A percentile compares a stretch with the other conserved stretches of the same genome.
phyloP scores from a whole-genome alignment of 2,113 vertebrate genomes.

The Centropristis striata region DNA sequence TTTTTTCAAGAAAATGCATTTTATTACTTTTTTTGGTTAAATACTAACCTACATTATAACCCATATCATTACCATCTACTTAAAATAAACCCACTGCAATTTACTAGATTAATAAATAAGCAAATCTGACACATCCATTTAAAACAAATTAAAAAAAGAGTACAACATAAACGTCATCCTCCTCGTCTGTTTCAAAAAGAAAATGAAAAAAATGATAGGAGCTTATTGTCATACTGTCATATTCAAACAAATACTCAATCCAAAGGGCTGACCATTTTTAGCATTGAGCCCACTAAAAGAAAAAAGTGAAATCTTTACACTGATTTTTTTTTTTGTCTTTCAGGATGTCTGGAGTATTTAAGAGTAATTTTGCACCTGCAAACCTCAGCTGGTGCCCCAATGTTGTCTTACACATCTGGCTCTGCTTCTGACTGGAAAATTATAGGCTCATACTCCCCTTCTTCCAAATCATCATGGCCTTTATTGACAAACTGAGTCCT shows the following conservation, averaged over 20 bases:
- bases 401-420: constrained; percentile 87
- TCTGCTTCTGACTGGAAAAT: not conserved
- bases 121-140: not conserved
- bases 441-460: not conserved
- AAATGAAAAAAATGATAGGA: constrained; percentile 33
- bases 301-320: too few species aligned
- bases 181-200: constrained; percentile 60
- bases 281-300: not conserved
- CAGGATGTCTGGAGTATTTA: not conserved
- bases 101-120: not conserved
- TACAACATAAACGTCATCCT: constrained; percentile 83
- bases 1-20: not conserved
- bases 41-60: not conserved
- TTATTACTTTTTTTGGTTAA: not conserved
- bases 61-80: not conserved
- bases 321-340: not conserved
- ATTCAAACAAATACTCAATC: not conserved
- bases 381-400: constrained; percentile 74
- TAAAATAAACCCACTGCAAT: not conserved
- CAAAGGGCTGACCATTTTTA: not conserved
- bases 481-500: not conserved
- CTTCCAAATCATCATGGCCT: not conserved
- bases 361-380: not conserved
- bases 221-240: not conserved
- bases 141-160: constrained; percentile 1